Evolutionary conservation across 2,797 vertebrate genomes (phyloP).

Genomic region (Thaleichthys pacificus): DNA sequence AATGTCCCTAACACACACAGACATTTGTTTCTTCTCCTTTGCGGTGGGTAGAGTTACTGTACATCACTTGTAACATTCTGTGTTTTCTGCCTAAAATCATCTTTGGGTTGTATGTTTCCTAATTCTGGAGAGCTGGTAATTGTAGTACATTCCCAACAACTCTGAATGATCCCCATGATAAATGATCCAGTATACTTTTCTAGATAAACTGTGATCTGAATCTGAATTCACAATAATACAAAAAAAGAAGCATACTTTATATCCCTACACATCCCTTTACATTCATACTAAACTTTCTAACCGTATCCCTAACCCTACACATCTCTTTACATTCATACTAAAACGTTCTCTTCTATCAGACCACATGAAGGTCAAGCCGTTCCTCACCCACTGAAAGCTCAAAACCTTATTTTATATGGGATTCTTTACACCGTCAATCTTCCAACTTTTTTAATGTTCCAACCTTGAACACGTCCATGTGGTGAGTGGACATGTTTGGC

Average conservation of each 20-base stretch:
- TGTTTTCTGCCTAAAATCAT: too few relatives aligned
- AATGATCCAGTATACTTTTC: too few relatives aligned
- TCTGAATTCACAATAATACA: too few relatives aligned
- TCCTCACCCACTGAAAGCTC: background rate
- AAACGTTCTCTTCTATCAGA: background rate
- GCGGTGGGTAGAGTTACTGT: background rate
- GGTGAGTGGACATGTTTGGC: slow-evolving; percentile 14
- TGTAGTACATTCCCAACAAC: too few relatives aligned
- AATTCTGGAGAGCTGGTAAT: too few relatives aligned
- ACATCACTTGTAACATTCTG: background rate
- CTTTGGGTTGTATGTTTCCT: too few relatives aligned
- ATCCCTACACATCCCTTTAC: background rate
- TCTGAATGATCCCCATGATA: too few relatives aligned
- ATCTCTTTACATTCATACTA: background rate
- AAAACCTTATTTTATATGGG: slow-evolving; percentile 10
- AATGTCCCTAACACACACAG: background rate
- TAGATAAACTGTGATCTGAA: too few relatives aligned
- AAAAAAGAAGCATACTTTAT: too few relatives aligned
- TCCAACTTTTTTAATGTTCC: background rate
- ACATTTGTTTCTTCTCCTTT: background rate
- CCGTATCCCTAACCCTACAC: background rate
- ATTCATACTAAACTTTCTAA: too few relatives aligned
- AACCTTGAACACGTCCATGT: slow-evolving; percentile 13
- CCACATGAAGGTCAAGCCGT: slow-evolving; percentile 6
- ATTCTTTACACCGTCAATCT: background rate